Base-by-base conservation (phyloP, 2,888 invertebrate genomes). In the Drosophila anceps region DNA sequence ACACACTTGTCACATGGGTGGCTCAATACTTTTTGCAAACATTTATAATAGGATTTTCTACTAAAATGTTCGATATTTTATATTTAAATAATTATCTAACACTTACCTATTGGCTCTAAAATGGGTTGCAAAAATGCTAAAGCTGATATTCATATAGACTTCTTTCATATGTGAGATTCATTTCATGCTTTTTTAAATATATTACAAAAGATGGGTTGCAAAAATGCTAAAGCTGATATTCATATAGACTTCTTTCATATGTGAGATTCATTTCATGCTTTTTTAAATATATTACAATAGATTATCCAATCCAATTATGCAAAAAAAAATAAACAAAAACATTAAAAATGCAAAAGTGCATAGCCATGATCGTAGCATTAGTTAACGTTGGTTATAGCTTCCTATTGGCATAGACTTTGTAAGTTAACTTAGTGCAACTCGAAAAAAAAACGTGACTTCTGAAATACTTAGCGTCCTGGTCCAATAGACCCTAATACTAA, bases 401-500 rank as follows among this genome's bases (percentile, higher is more conserved):
- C 10, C n/a, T 24, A 13, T 13, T 2, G 35, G 5, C 10, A 41
- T 41, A n/a, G 15, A n/a, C 9, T 9, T 41, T 9, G 9, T 18
- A 9, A 3, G 0, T 0, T 20, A n/a, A 4, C 24, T 2, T 15
- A 8, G 15, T 20, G 12, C 2, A 53, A 15, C 15, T 41, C 3
- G 5, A 3, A 43, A 33, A n/a, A n/a, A 27, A 20, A 13, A 18
- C 12, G 7, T 48, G 15, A 4, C 29, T n/a, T n/a, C 9, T 15
- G 8, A 33, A 33, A 18, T 31, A 18, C 27, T n/a, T n/a, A 50
- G n/a, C n/a, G 13, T 20, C 4, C 29, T n/a, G 15, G n/a, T 24
- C 7, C 12, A 27, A 54, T 33, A 65, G 46, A 35, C 12, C 29
- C 3, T 35, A 59, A 61, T 35, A 35, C n/a, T 62, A 65, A 65